Evolutionary conservation across 2,888 invertebrate genomes (phyloP).

Genomic region (Adelognathus sp.): DNA sequence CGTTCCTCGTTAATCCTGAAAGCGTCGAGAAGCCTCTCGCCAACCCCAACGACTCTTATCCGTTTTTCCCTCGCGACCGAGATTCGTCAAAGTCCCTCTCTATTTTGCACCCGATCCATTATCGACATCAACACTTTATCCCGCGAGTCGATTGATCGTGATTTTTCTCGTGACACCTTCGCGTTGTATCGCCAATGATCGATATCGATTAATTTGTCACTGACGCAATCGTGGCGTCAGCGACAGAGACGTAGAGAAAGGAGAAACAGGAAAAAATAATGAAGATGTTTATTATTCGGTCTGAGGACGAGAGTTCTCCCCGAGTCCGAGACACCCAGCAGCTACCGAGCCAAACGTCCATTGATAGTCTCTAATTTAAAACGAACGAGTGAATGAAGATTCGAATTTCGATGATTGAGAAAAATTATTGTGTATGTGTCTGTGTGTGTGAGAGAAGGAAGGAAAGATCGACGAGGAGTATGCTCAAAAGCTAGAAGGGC

Average conservation of each 20-base stretch:
- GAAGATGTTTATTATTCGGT: conserved; percentile 52
- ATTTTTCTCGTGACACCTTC: neutral
- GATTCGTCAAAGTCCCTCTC: neutral
- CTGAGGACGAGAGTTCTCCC: conserved; percentile 48
- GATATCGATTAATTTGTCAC: conserved; percentile 42
- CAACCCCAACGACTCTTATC: conserved; percentile 14
- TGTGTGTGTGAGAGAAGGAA: conserved; percentile 1
- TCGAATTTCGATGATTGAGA: conserved; percentile 39
- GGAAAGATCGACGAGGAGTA: neutral
- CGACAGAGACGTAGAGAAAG: too few relatives aligned
- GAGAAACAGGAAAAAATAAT: conserved; percentile 14
- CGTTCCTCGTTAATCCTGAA: conserved; percentile 40
- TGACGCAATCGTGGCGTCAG: conserved; percentile 21
- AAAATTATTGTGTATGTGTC: conserved; percentile 34
- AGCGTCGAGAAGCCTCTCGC: conserved; percentile 25
- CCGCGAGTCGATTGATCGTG: conserved; percentile 36
- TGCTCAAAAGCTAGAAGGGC: conserved; percentile 27
- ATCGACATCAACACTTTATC: conserved; percentile 14
- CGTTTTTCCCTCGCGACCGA: conserved; percentile 4
- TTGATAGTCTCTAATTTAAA: conserved; percentile 60
- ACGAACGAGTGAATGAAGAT: conserved; percentile 45
- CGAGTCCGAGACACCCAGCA: conserved; percentile 60
- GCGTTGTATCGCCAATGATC: conserved; percentile 13
- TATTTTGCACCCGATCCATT: neutral
- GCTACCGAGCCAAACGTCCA: conserved; percentile 64